phyloP scores from a whole-genome alignment of 2,888 invertebrate species.

The Tachina fera region DNA sequence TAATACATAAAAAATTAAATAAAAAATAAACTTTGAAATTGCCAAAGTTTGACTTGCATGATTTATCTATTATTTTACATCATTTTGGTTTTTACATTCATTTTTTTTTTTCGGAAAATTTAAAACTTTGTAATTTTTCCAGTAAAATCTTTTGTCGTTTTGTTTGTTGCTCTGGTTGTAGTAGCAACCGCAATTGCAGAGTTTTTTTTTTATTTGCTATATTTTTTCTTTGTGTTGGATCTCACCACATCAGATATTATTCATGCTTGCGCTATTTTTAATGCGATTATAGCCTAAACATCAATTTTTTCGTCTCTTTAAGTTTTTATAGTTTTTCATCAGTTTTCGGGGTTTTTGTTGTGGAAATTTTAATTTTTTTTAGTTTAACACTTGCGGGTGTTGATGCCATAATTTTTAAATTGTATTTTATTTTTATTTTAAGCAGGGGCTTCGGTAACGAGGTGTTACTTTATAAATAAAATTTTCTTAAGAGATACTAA shows the following conservation, averaged over 20 bases:
- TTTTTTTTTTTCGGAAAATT: slow-evolving; percentile 33
- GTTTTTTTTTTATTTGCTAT: slow-evolving; percentile 54
- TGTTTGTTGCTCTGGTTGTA: slow-evolving; percentile 19
- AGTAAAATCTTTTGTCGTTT: slow-evolving; percentile 39
- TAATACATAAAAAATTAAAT: slow-evolving; percentile 12
- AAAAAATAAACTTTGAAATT: slow-evolving; percentile 66
- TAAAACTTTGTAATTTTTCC: slow-evolving; percentile 41
- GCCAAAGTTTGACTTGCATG: slow-evolving; percentile 73
- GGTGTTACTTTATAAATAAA: slow-evolving; percentile 10
- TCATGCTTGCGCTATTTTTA: slow-evolving; percentile 69
- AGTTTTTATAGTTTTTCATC: slow-evolving; percentile 58
- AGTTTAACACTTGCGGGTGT: slow-evolving; percentile 70
- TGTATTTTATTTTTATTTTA: slow-evolving; percentile 32
- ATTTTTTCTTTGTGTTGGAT: slow-evolving; percentile 28
- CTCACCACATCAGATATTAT: slow-evolving; percentile 67
- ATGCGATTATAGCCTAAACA: slow-evolving; percentile 69
- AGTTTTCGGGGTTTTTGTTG: slow-evolving; percentile 53
- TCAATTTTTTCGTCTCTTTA: slow-evolving; percentile 14
- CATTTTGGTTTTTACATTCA: slow-evolving; percentile 54
- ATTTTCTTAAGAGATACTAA: too few species aligned
- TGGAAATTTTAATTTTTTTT: slow-evolving; percentile 45
- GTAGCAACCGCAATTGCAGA: slow-evolving; percentile 47
- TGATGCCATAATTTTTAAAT: slow-evolving; percentile 67
- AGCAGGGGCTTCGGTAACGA: not conserved
- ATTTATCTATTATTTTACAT: slow-evolving; percentile 73